A percentile compares a stretch with the other conserved stretches of the same genome.
These are phyloP conservation scores for Thalassaphorura encarpata DNA, from an alignment of 1,140 invertebrate genomes.

Conservation along the genomic window DNA sequence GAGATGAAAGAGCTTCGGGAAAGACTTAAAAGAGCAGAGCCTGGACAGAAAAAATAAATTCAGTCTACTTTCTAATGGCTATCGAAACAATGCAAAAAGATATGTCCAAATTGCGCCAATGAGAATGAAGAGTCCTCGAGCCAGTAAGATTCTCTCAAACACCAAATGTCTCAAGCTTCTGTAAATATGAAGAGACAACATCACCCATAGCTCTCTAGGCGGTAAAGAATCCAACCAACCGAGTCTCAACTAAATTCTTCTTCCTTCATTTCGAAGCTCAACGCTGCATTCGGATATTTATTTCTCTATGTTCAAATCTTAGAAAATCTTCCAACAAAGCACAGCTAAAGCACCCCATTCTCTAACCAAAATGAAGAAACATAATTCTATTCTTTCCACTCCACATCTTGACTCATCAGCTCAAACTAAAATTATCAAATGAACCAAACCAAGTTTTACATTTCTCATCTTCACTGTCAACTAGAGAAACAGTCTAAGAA, in stretches of 20 bases:
- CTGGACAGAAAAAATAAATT: constrained; percentile 16
- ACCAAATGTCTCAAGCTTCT: background rate
- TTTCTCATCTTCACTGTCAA: no score
- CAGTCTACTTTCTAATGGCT: constrained; percentile 22
- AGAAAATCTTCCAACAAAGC: no score
- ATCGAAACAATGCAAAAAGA: constrained; percentile 27
- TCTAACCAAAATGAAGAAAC: background rate
- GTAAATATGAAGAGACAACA: background rate
- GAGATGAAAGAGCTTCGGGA: background rate
- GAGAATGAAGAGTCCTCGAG: background rate
- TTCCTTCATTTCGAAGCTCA: no score
- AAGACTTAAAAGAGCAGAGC: background rate
- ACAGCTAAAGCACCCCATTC: no score
- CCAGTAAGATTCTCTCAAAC: background rate
- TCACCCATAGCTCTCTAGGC: background rate
- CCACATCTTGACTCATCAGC: background rate
- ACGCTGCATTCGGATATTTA: no score
- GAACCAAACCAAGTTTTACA: background rate
- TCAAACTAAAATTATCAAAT: background rate
- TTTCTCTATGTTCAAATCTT: no score
- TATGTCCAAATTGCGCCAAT: constrained; percentile 24
- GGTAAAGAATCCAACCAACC: no score
- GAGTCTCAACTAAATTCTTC: no score
- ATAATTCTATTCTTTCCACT: background rate
- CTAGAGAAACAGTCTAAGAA: no score